A percentile compares a stretch with the other conserved stretches of the same genome.
These are phyloP conservation scores for Montipora efflorescens DNA, from an alignment of 64 coral and sea anemone genomes.

Conservation along the genomic window DNA sequence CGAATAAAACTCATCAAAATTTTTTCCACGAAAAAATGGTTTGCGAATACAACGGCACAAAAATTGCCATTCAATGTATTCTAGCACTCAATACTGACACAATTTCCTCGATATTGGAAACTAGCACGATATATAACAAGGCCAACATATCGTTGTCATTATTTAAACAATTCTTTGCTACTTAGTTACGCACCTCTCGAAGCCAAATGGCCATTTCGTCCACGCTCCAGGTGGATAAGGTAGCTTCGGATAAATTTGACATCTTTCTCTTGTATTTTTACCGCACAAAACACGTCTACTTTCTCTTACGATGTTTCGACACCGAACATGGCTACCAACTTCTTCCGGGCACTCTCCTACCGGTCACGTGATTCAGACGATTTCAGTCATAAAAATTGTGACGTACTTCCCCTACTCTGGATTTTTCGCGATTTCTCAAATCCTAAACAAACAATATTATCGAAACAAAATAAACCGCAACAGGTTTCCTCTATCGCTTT, in stretches of 20 bases:
- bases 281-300: neutral
- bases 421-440: neutral
- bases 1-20: neutral
- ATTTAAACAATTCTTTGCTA: neutral
- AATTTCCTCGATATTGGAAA: slow-evolving; percentile 25
- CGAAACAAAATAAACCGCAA: too few relatives aligned
- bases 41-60: neutral
- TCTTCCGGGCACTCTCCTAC: slow-evolving; percentile 24
- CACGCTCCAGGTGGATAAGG: slow-evolving; percentile 1
- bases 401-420: neutral
- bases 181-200: slow-evolving; percentile 22
- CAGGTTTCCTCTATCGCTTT: too few relatives aligned
- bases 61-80: neutral
- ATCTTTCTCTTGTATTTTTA: slow-evolving; percentile 14
- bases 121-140: neutral
- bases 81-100: neutral
- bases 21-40: neutral
- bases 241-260: slow-evolving; percentile 14
- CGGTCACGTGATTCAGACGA: slow-evolving; percentile 8
- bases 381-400: neutral
- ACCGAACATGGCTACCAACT: neutral
- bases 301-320: neutral
- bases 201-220: slow-evolving; percentile 13
- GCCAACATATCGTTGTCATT: slow-evolving; percentile 33
- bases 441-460: neutral